phyloP scores from a whole-genome alignment of 2,888 invertebrate genomes.

The Stenolophus ochropezus region DNA sequence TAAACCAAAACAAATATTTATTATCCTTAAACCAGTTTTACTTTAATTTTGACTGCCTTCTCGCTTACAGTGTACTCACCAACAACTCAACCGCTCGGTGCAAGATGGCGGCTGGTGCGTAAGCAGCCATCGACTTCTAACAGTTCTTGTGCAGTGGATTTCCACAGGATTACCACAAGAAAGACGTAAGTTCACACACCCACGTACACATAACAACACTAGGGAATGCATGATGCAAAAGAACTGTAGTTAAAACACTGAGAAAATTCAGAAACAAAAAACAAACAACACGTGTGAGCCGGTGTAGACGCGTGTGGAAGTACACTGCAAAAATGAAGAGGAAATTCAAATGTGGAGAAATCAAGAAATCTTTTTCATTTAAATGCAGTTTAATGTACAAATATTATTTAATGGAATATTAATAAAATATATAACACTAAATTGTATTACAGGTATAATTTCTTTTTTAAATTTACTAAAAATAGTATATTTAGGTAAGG shows the following conservation, averaged over 20 bases:
- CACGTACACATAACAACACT: background rate
- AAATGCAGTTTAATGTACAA: too few species aligned
- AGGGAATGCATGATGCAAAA: background rate
- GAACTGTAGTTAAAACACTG: background rate
- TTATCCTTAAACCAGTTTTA: background rate
- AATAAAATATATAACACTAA: too few species aligned
- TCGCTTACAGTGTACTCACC: constrained; percentile 1
- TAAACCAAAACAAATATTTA: background rate
- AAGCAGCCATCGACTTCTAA: background rate
- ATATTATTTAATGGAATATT: too few species aligned
- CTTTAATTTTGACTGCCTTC: background rate
- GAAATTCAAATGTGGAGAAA: background rate
- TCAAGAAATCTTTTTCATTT: too few species aligned
- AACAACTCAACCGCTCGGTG: background rate
- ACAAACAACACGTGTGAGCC: background rate
- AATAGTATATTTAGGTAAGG: too few species aligned
- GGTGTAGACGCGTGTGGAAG: background rate
- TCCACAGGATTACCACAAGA: background rate
- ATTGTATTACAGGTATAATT: too few species aligned
- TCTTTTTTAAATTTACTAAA: too few species aligned
- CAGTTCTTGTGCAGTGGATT: background rate
- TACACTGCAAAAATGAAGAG: background rate
- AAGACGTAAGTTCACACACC: constrained; percentile 3
- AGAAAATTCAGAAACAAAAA: background rate
- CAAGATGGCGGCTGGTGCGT: constrained; percentile 4